These are phyloP conservation scores for Typhlichthys eigenmanni DNA, from an alignment of 2,797 vertebrate genomes.

Conservation along the genomic window DNA sequence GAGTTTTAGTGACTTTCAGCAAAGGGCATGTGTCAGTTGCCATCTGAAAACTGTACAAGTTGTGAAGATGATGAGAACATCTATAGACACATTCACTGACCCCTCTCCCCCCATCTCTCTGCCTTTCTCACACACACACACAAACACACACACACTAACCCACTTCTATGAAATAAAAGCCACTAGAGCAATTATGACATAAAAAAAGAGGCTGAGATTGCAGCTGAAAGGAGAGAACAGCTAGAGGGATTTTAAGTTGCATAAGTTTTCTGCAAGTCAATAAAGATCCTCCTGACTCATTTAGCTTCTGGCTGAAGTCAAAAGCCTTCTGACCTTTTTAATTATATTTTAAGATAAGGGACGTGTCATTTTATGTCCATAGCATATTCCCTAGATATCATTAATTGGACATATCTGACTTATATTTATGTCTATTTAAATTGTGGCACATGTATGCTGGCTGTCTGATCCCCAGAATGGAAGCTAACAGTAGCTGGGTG, in stretches of 20 bases:
- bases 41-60: not conserved
- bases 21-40: not conserved
- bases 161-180: not conserved
- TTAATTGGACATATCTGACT: too few relatives aligned
- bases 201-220: slow-evolving; percentile 27
- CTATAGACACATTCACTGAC: not conserved
- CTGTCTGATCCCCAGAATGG: too few relatives aligned
- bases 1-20: not conserved
- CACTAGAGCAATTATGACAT: slow-evolving; percentile 8
- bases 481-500: too few relatives aligned
- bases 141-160: not conserved
- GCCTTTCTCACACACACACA: not conserved
- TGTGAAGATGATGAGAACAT: not conserved
- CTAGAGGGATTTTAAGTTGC: slow-evolving; percentile 33
- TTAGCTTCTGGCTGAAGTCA: slow-evolving; percentile 35
- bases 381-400: slow-evolving; percentile 44
- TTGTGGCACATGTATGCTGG: too few relatives aligned
- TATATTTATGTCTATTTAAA: too few relatives aligned
- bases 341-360: slow-evolving; percentile 27
- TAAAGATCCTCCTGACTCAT: slow-evolving; percentile 32
- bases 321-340: not conserved
- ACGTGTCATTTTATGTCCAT: slow-evolving; percentile 38
- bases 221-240: slow-evolving; percentile 9
- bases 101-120: not conserved
- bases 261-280: slow-evolving; percentile 27